Base-by-base conservation (phyloP, 2,888 invertebrate species). In the Oithona nana region DNA sequence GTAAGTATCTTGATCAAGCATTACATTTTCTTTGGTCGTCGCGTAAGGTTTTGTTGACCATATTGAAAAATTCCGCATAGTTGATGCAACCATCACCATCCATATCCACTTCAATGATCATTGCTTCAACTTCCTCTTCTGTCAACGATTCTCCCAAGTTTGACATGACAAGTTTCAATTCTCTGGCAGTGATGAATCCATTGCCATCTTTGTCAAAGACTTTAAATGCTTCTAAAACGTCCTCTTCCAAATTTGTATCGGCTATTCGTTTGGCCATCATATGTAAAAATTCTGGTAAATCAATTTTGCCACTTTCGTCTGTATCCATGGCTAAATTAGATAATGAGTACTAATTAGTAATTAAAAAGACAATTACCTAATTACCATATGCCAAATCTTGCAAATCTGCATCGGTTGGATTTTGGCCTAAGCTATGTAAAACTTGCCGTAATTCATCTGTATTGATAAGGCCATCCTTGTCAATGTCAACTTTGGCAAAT, bases 1-100 rank as follows among this genome's bases (percentile, higher is more conserved):
- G 95, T 94, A 77, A 84, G 88, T 80, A 50, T 50, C 26, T 24
- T 16, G 26, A 24, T 54, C 24, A 54, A 54, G 24, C 26, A 16
- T 26, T 54, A 16, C 24, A 54, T 26, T 54, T 54, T 13, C 20
- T 13, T 16, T 26, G 24, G 13, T 54, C 54, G 26, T 20, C 24
- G n/a, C 22, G 20, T 3, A 54, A 54, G 3, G 54, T 24, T 54
- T 54, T 54, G 54, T 26, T 54, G 54, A 54, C 26, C 54, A 54
- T 54, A 3, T 16, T 50, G 49, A 59, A 59, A 26, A 59, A 59
- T 26, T 59, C 59, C 6, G 59, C 59, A 28, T 59, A 59, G 26
- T 59, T 59, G 26, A 59, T 59, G 50, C 48, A 50, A 2, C 59
- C 59, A 59, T 59, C 59, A 3, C 59, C 59, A 28, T 59, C 59